Evolutionary conservation across 2,888 invertebrate species (phyloP), one percentile per base, ranked within the genome.

Genomic region (Craniophora ligustri): DNA sequence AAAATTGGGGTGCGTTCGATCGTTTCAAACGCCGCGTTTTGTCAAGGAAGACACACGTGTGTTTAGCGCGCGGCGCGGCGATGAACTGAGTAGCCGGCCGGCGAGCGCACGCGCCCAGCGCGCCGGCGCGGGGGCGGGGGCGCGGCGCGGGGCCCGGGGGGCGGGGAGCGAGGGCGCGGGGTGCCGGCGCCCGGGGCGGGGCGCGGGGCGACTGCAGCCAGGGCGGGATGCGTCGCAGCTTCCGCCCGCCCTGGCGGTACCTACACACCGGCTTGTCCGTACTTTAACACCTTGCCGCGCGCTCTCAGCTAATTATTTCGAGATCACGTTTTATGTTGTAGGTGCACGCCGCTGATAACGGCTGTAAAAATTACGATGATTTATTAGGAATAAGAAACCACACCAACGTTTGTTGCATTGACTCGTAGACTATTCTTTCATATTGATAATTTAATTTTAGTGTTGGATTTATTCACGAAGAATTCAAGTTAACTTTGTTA

Each of bases 11-110:
- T 82, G 85, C 82, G 88, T 88, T 89, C 87, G 89, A 88, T 89
- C 86, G 88, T 87, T 81, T 80, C 44, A 82, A 80, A 76, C 81
- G 86, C 86, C 88, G 88, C 86, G 88, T 67, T 70, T 59, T 63
- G 65, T 83, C 81, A 78, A 82, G 76, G 66, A 75, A 72, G 55
- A 75, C 85, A 70, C 85, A 79, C 90, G 89, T 86, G 84, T 80
- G 73, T 49, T 78, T 77, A 60, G 59, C 75, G 85, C 92, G 89
- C 88, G 91, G 88, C 94, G 93, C 92, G 89, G 89, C 89, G 84
- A 82, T 83, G 88, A 81, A 91, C 91, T 91, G 91, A 87, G 75
- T 86, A 59, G 91, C 90, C 90, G 91, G 91, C 91, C 92, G 93
- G 91, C 93, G 88, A 81, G 91, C 90, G 91, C 90, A 86, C 87